Percentiles rank a stretch among this genome's conserved stretches.
These are phyloP conservation scores for Charina bottae DNA, from an alignment of 2,113 vertebrate species.

Conservation along the genomic window DNA sequence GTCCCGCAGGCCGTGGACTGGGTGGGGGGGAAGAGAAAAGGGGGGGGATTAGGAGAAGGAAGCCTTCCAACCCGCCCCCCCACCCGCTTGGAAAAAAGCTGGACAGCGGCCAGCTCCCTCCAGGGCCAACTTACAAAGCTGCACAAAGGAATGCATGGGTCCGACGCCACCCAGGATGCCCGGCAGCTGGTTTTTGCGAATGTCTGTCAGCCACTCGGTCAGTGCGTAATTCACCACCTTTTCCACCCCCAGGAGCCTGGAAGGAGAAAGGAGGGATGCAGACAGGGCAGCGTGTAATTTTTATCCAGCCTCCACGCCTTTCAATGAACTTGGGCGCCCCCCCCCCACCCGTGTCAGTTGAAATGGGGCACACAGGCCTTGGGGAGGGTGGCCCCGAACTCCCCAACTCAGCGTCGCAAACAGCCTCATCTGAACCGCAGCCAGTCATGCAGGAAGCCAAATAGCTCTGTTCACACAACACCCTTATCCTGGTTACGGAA, in stretches of 20 bases:
- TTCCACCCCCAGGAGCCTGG: constrained; percentile 88
- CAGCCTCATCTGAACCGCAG: too few species aligned
- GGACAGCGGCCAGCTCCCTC: not conserved
- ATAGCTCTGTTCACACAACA: too few species aligned
- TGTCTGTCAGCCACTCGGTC: constrained; percentile 90
- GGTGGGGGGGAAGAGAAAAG: not conserved
- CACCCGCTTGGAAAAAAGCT: rapidly evolving
- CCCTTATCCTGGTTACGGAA: too few species aligned
- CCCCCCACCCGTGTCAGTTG: not conserved
- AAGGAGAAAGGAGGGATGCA: not conserved
- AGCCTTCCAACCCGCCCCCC: not conserved
- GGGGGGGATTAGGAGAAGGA: too few species aligned
- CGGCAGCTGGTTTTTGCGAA: constrained; percentile 90
- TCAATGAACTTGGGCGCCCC: not conserved
- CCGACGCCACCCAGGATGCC: constrained; percentile 92
- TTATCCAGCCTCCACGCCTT: too few species aligned
- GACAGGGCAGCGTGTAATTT: too few species aligned
- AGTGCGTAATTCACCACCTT: constrained; percentile 90
- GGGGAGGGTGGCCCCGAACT: too few species aligned
- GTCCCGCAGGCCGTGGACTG: constrained; percentile 91
- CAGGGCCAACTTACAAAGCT: constrained; percentile 82
- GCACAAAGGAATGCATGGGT: constrained; percentile 93
- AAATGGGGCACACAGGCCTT: not conserved
- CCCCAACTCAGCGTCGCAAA: too few species aligned
- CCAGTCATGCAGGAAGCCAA: too few species aligned